Evolutionary conservation across 1,140 invertebrate genomes (phyloP), one percentile per base, ranked within the genome.

Genomic region (Drosophila lacteicornis): DNA sequence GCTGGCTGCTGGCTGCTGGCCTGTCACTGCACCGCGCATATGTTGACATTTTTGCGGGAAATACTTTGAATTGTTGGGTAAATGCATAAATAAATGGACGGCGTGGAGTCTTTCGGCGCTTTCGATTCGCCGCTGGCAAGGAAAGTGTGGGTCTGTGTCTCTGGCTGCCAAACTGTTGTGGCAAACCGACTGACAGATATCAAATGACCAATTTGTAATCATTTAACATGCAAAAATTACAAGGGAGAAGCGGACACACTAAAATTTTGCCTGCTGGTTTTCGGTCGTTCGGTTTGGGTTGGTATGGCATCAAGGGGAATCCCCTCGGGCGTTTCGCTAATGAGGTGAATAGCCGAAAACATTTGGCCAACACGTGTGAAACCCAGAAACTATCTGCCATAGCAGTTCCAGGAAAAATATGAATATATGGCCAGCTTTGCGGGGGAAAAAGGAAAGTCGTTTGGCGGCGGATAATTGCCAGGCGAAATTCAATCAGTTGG

Each of bases 151-250:
- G 40, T 50, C 55, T 65, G 60, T 70, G 43, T 43, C 33, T 46
- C 50, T 65, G 61, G 62, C 57, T 86, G 69, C 77, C 79, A 82
- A 79, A 82, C 81, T 59, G 79, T 70, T 71, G 58, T 67, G 70
- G 61, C 70, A 60, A 69, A 57, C 51, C 53, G 53, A 25, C 36
- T 67, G 79, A 82, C 79, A 82, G 79, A 80, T 85, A 73, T 85
- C 70, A 79, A 86, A 82, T 76, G 80, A 86, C 69, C 79, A 82
- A 85, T 86, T 86, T 86, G 81, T 82, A 86, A 86, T 71, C 82
- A 87, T 87, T 83, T 83, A 74, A 78, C 73, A 80, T 78, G 22
- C 68, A 78, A 59, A 57, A 65, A 75, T 68, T 80, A 76, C 57
- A 69, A 45, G 53, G 30, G 27, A 55, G 71, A 55, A 75, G 45